phyloP scores from a whole-genome alignment of 92 coral and sea anemone species.

The Pocillopora grandis region DNA sequence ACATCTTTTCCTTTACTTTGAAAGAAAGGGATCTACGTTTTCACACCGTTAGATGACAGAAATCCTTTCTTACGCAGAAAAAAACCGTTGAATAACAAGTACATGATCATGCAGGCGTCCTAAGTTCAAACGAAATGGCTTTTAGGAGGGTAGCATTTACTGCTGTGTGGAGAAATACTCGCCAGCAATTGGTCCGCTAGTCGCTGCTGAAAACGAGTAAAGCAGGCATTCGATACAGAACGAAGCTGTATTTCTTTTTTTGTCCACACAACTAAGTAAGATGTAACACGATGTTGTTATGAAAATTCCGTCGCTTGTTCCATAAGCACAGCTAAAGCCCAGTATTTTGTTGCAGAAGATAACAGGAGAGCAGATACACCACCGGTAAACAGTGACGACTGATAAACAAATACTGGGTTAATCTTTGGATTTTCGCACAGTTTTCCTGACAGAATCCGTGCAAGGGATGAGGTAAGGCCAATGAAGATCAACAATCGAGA shows the following conservation, averaged over 20 bases:
- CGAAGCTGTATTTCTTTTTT: background rate
- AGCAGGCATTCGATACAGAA: too few relatives aligned
- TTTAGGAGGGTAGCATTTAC: too few relatives aligned
- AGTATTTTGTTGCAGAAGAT: constrained; percentile 4
- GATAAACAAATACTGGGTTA: constrained; percentile 17
- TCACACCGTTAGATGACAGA: too few relatives aligned
- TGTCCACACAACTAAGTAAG: constrained; percentile 8
- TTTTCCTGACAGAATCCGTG: constrained; percentile 47
- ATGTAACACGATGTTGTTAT: background rate
- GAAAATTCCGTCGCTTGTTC: constrained; percentile 18
- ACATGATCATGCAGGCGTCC: too few relatives aligned
- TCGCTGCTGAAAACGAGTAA: too few relatives aligned
- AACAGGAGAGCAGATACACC: constrained; percentile 1
- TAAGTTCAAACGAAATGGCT: too few relatives aligned
- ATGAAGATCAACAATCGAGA: constrained; percentile 59
- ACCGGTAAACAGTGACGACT: background rate
- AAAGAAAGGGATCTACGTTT: too few relatives aligned
- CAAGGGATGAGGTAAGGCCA: constrained; percentile 58
- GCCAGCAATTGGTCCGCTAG: too few relatives aligned
- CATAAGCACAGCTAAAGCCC: constrained; percentile 1
- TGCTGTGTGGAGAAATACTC: too few relatives aligned
- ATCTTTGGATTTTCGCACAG: constrained; percentile 33
- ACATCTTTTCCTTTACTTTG: too few relatives aligned
- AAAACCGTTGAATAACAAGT: too few relatives aligned
- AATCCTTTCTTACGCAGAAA: too few relatives aligned